These are phyloP conservation scores for Calcarius lapponicus DNA, from an alignment of 2,797 vertebrate genomes.

Conservation along the genomic window DNA sequence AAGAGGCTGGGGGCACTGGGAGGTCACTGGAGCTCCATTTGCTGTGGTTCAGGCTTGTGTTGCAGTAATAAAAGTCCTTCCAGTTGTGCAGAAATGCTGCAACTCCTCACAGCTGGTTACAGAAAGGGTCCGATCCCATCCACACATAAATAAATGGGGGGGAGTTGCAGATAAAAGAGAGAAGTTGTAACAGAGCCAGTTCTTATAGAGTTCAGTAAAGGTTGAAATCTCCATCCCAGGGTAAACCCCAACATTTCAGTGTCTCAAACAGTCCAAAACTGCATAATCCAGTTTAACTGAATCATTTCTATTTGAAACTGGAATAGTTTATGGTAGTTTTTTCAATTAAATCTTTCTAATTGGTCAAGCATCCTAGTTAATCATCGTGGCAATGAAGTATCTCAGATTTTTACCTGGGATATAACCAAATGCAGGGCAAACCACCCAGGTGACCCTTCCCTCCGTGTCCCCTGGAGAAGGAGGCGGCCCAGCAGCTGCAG, in stretches of 20 bases:
- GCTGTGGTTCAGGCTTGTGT: neutral
- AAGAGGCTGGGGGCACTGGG: neutral
- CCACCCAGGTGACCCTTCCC: accelerated
- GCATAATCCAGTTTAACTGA: neutral
- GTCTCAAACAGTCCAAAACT: neutral
- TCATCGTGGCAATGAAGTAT: accelerated
- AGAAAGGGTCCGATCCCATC: neutral
- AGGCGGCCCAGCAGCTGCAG: neutral
- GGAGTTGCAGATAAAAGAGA: neutral
- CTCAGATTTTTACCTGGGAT: neutral
- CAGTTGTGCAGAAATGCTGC: neutral
- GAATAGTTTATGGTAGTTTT: neutral
- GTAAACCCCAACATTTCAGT: neutral
- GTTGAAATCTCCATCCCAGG: neutral
- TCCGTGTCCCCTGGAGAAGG: neutral
- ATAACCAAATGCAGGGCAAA: accelerated
- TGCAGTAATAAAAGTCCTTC: neutral
- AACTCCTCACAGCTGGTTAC: neutral
- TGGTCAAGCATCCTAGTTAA: neutral
- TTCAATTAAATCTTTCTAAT: neutral
- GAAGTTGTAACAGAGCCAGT: neutral
- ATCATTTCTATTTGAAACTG: neutral
- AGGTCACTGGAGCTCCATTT: neutral
- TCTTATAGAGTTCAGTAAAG: neutral
- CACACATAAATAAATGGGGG: neutral